Base-by-base conservation (phyloP, 37 sponge, comb jelly and placozoan species). In the Hormiphora californensis region DNA sequence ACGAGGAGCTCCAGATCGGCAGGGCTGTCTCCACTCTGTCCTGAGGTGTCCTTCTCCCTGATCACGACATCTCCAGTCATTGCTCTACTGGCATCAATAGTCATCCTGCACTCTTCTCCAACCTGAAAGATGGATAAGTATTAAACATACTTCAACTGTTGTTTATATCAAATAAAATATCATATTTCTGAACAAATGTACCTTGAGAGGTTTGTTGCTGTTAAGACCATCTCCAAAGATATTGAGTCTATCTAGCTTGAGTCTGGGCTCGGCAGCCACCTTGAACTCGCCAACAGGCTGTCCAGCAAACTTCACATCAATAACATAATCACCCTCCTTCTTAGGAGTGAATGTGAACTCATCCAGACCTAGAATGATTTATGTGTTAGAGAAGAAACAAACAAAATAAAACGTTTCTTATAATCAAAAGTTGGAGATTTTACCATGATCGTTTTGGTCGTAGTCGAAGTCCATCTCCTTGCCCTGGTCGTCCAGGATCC, bases 251-350 rank as follows among this genome's bases (percentile, higher is more conserved):
- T 73, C 81, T 23, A 73, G 23, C 46, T 73, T 73, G 36, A 73
- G 81, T 33, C 81, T 39, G 7, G 81, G 81, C 25, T 73, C 81
- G 23, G 81, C 81, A 0, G 32, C 23, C 28, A 73, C 46, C 23
- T 40, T 33, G 4, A 12, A 27, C 44, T 73, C 81, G 27, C 15
- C 4, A 54, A 97, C 86, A 2, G 87, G 39, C 63, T 93, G 86
- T 30, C 89, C 91, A 0, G 90, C 93, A 89, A 97, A 94, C 21
- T 30, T n/a, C 9, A 97, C 89, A n/a, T 91, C 91, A 36, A 94
- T 86, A 28, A 54, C 90, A 87, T 97, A 97, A 32, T 89, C 78
- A 1, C 99, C 99, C 12, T 94, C 90, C 11, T 88, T 85, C 32
- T 41, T 85, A 0, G 99, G 99, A 5, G 67, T 38, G 46, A 91